Evolutionary conservation across 2,888 invertebrate genomes (phyloP), one percentile per base, ranked within the genome.

Genomic region (Lycia hirtaria): DNA sequence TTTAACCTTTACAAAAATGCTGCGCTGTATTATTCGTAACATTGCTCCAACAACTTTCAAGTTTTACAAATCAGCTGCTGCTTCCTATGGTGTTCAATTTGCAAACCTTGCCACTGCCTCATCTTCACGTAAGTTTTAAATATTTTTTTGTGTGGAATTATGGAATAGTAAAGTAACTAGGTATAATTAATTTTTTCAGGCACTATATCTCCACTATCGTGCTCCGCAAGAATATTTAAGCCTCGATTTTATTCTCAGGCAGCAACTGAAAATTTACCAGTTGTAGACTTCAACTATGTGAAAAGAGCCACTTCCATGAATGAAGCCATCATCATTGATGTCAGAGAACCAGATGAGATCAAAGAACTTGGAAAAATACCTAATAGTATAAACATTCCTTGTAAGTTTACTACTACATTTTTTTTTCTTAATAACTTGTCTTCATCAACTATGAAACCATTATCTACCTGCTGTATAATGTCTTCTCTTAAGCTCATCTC

Each of bases 311-410:
- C 76, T 51, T 32, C 56, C 3, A 69, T 79, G 58, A 67, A 64
- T 14, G 73, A 79, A 55, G 71, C 82, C 53, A 72, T 95, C 12
- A 92, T 96, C 20, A 93, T 97, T 60, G 96, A 97, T 88, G 96
- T 97, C 0, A 93, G 96, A 64, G 96, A 96, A 75, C 95, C 95
- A 24, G 82, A 93, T 9, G 96, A 96, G 84, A 80, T 96, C 7
- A 81, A 92, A 60, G 94, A 95, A 75, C 93, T 94, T 66, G 96
- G 96, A 2, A 88, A 92, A 72, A 93, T 96, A 58, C 96, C 96
- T 30, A 94, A 94, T 51, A 95, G 95, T 73, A 93, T 96, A 49
- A 96, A 96, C 73, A 96, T 96, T 79, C 96, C 96, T 68, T 89
- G 96, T 95, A 92, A 93, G 93, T 87, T 50, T 44, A 48, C 17